These are phyloP conservation scores for Sceloporus tristichus DNA, from an alignment of 2,113 vertebrate species.

Conservation along the genomic window DNA sequence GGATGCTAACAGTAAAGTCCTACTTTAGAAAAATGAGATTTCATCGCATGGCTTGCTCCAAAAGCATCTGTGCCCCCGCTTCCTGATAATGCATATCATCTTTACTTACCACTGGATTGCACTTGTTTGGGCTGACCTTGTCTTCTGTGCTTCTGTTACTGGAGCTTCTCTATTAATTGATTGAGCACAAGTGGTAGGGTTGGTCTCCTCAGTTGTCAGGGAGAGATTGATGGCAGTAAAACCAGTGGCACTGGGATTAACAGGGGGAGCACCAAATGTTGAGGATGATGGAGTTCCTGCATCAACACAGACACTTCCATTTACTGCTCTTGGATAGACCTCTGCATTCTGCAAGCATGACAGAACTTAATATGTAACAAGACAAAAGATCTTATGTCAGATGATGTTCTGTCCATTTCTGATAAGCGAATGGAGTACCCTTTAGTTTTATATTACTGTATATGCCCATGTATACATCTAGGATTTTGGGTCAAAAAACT, in stretches of 20 bases:
- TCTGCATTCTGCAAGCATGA: not conserved
- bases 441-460: too few species aligned
- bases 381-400: not conserved
- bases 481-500: too few species aligned
- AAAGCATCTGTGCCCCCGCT: not conserved
- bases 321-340: not conserved
- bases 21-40: not conserved
- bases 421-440: too few species aligned
- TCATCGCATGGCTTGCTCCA: not conserved
- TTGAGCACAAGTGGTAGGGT: not conserved
- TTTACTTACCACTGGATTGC: slow-evolving; percentile 55
- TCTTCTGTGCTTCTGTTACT: slow-evolving; percentile 13
- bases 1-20: not conserved
- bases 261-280: not conserved
- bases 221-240: slow-evolving; percentile 41
- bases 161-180: slow-evolving; percentile 30
- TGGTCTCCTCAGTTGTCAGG: slow-evolving; percentile 39
- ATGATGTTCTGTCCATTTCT: not conserved
- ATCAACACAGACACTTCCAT: slow-evolving; percentile 8
- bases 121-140: not conserved
- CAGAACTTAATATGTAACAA: not conserved
- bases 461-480: too few species aligned
- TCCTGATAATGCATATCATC: not conserved
- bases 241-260: slow-evolving; percentile 19
- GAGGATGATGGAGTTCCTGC: slow-evolving; percentile 45